Evolutionary conservation across 2,797 vertebrate species (phyloP), one percentile per base, ranked within the genome.

Genomic region (Acanthiza pusilla): DNA sequence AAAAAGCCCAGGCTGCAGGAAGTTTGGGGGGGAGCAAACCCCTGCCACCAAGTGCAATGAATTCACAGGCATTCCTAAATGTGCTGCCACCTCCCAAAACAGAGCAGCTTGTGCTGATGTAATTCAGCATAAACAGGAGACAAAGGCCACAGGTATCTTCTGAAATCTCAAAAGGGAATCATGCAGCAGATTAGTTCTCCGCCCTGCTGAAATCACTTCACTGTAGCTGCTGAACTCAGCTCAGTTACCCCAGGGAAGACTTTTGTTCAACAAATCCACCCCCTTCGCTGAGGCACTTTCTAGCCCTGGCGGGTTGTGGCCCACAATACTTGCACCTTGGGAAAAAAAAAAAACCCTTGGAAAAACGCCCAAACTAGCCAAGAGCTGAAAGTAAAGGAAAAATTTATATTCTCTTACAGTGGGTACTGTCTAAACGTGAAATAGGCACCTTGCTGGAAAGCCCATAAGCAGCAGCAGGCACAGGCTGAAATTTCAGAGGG

Each of bases 391-490:
- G 43, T 11, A 40, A 71, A 9, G 3, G 10, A 47, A 73, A 89
- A 43, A 36, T 1, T 12, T 0, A 3, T 17, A 9, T 23, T 55
- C 4, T 36, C 18, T 34, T 29, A 40, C 0, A 26, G 66, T 51
- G 34, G 15, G 16, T 15, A 66, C 22, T 15, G 14, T 16, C 42
- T 73, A 26, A 88, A 74, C 1, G 1, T 1, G 7, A 34, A 82
- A 9, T 0, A 10, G 30, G 26, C 16, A 34, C 43, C 60, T 48
- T 19, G 19, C 36, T n/a, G 40, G 21, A 25, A 22, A 54, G 45
- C 27, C 13, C 1, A 1, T 18, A 10, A 34, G 57, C n/a, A 61
- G 70, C 17, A 10, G 51, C 26, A 38, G 30, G 17, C 62, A 42
- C 19, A 7, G 27, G 18, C 36, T 67, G 61, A 38, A 43, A 11